A percentile compares a stretch with the other conserved stretches of the same genome.
Evolutionary conservation across 2,888 invertebrate genomes (phyloP).

Genomic region (Hemicrepidius hirtus): DNA sequence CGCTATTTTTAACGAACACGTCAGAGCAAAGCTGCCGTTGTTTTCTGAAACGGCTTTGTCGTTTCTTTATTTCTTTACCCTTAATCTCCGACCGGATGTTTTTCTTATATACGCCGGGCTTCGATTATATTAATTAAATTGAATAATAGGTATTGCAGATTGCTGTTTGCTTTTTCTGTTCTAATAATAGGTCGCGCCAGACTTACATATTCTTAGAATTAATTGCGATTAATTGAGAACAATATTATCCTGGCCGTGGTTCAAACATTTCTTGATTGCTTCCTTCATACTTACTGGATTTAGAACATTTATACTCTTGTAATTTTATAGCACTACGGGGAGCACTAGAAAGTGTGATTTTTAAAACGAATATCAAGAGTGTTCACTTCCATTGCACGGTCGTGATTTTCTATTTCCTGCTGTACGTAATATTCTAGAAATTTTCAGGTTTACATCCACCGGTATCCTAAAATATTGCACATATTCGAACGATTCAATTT

Average conservation of each 20-base stretch:
- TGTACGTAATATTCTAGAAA: no score
- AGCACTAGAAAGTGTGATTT: no score
- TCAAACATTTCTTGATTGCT: constrained; percentile 13
- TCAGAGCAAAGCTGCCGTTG: constrained; percentile 1
- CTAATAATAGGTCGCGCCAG: not conserved
- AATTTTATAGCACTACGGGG: not conserved
- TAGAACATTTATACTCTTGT: not conserved
- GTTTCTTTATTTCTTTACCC: not conserved
- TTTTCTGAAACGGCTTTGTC: not conserved
- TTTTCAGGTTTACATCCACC: no score
- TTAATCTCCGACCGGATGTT: constrained; percentile 2
- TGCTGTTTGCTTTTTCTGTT: not conserved
- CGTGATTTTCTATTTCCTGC: no score
- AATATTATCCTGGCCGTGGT: constrained; percentile 9
- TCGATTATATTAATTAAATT: constrained; percentile 11
- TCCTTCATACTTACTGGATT: not conserved
- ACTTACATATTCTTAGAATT: constrained; percentile 2
- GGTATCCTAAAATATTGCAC: no score
- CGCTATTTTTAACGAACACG: not conserved
- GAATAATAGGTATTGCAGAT: not conserved
- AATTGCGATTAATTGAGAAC: constrained; percentile 14
- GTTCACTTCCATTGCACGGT: no score
- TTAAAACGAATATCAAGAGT: no score
- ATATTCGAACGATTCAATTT: no score
- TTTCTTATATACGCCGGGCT: not conserved